A percentile compares a stretch with the other conserved stretches of the same genome.
These are phyloP conservation scores for Drosophila fuyamai DNA, from an alignment of 1,140 invertebrate species.

Conservation along the genomic window DNA sequence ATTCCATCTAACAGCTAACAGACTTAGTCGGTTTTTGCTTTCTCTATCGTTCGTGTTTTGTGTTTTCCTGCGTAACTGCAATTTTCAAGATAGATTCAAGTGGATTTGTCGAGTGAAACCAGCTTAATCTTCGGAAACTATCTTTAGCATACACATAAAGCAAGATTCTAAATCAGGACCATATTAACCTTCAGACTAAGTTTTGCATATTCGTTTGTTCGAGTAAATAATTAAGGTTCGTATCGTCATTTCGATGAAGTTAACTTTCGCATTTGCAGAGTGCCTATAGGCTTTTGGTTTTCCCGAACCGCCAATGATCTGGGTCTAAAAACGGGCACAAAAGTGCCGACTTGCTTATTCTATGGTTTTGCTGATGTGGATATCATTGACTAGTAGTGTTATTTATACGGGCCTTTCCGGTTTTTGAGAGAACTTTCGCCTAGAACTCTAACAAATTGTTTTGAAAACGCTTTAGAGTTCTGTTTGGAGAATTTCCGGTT, in stretches of 20 bases:
- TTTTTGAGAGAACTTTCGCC: background rate
- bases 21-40: slow-evolving; percentile 68
- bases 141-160: slow-evolving; percentile 6
- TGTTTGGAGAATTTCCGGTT: slow-evolving; percentile 16
- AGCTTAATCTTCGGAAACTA: slow-evolving; percentile 27
- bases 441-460: slow-evolving; percentile 12
- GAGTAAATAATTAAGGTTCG: slow-evolving; percentile 21
- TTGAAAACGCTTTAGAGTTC: slow-evolving; percentile 23
- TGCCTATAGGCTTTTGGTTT: slow-evolving; percentile 7
- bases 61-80: slow-evolving; percentile 9
- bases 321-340: slow-evolving; percentile 46
- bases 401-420: background rate
- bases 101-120: slow-evolving; percentile 67
- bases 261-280: slow-evolving; percentile 13
- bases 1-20: slow-evolving; percentile 71
- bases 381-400: slow-evolving; percentile 24
- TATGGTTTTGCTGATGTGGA: slow-evolving; percentile 33
- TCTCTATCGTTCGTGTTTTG: slow-evolving; percentile 24
- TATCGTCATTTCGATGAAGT: slow-evolving; percentile 32
- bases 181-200: slow-evolving; percentile 26
- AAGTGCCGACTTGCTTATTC: slow-evolving; percentile 54
- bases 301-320: background rate
- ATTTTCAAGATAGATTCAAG: slow-evolving; percentile 17
- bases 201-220: slow-evolving; percentile 18
- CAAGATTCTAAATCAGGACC: slow-evolving; percentile 18